Conservation (phyloP, 1,140 invertebrate species). For the Heterodera carotae region DNA sequence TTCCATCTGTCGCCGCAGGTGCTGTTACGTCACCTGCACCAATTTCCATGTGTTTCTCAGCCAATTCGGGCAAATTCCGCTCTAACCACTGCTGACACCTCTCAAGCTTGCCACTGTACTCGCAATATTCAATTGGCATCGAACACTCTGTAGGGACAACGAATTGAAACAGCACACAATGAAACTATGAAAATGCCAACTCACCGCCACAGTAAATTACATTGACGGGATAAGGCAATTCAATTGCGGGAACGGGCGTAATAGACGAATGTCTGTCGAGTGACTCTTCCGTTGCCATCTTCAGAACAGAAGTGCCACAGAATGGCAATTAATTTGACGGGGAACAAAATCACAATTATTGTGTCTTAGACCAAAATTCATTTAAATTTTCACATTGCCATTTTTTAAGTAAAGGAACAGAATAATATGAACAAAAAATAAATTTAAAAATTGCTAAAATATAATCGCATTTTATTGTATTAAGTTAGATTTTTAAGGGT, state of each 20-base stretch:
- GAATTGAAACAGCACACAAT: slow-evolving; percentile 31
- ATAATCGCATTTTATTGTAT: too few relatives aligned
- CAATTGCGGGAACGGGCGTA: neutral
- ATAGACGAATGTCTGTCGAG: neutral
- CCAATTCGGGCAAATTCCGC: slow-evolving; percentile 81
- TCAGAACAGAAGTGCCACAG: neutral
- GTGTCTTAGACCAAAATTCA: too few relatives aligned
- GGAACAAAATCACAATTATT: too few relatives aligned
- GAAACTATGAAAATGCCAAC: neutral
- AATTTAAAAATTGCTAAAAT: too few relatives aligned
- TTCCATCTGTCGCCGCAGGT: slow-evolving; percentile 66
- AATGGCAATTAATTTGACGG: neutral
- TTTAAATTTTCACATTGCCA: too few relatives aligned
- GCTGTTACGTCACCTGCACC: neutral
- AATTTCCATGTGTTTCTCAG: slow-evolving; percentile 35
- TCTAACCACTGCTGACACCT: slow-evolving; percentile 96
- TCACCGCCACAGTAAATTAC: slow-evolving; percentile 82
- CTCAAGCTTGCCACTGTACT: slow-evolving; percentile 94
- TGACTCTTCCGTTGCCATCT: neutral
- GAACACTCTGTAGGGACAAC: slow-evolving; percentile 64
- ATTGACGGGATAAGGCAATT: slow-evolving; percentile 76
- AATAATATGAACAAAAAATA: too few relatives aligned
- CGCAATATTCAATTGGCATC: slow-evolving; percentile 80
- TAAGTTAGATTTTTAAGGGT: too few relatives aligned
- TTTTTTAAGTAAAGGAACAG: too few relatives aligned